A percentile compares a stretch with the other conserved stretches of the same genome.
phyloP scores from a whole-genome alignment of 2,888 invertebrate genomes.

The Acleris laterana region DNA sequence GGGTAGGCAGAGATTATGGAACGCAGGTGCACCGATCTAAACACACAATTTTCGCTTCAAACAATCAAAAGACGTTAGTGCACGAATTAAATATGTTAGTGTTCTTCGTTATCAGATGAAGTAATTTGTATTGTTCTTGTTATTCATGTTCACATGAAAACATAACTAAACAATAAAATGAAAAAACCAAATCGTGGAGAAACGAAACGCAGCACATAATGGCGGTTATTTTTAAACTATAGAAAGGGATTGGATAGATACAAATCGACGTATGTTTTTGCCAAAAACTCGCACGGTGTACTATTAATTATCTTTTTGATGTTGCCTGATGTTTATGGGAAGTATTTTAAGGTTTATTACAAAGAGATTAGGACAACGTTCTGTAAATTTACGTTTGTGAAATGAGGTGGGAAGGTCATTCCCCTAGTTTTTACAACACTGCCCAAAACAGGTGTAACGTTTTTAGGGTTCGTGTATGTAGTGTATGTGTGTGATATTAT shows the following conservation, averaged over 20 bases:
- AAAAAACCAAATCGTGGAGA: background rate
- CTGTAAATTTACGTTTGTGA: background rate
- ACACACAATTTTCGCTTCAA: too few relatives aligned
- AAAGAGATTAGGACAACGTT: slow-evolving; percentile 3
- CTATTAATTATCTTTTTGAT: slow-evolving; percentile 38
- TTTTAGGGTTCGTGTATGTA: background rate
- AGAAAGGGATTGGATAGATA: slow-evolving; percentile 30
- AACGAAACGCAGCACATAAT: slow-evolving; percentile 11
- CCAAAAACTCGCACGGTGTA: slow-evolving; percentile 35
- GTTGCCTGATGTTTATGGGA: slow-evolving; percentile 18
- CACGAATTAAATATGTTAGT: too few relatives aligned
- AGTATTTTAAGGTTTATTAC: slow-evolving; percentile 9
- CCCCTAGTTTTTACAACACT: background rate
- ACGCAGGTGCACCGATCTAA: too few relatives aligned
- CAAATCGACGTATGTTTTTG: slow-evolving; percentile 39
- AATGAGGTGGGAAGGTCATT: slow-evolving; percentile 4
- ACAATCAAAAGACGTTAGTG: too few relatives aligned
- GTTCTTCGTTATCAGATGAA: too few relatives aligned
- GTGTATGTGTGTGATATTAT: too few relatives aligned
- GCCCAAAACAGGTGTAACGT: background rate
- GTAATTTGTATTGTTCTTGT: too few relatives aligned
- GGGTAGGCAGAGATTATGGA: too few relatives aligned
- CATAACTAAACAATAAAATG: background rate
- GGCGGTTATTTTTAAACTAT: slow-evolving; percentile 14
- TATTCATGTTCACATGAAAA: too few relatives aligned